phyloP scores from a whole-genome alignment of 2,797 vertebrate genomes.

The Phoeniculus purpureus region DNA sequence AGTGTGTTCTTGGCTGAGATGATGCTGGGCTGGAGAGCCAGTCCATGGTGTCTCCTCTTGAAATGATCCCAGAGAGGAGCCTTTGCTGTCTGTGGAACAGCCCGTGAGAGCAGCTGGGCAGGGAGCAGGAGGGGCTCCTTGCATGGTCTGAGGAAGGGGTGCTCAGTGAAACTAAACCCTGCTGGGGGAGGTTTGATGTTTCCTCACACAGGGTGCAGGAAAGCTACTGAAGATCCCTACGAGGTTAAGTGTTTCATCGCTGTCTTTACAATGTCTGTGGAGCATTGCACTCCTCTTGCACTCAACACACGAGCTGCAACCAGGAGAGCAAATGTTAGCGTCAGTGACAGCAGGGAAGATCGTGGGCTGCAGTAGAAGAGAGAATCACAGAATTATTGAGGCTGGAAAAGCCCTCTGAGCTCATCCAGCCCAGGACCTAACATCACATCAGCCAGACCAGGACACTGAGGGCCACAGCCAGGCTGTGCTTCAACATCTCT shows the following conservation, averaged over 20 bases:
- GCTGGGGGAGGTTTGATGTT: too few relatives aligned
- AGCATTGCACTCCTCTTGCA: background rate
- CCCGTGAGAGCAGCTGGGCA: background rate
- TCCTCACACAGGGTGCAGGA: background rate
- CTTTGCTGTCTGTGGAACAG: background rate
- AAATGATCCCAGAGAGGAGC: background rate
- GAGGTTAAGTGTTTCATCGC: background rate
- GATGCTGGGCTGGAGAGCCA: background rate
- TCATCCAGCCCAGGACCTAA: too few relatives aligned
- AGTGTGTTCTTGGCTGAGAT: background rate
- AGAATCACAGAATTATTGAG: background rate
- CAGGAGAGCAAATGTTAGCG: background rate
- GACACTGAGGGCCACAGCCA: too few relatives aligned
- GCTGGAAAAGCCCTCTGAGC: too few relatives aligned
- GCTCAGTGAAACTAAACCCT: background rate
- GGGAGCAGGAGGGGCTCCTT: background rate
- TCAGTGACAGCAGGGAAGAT: background rate
- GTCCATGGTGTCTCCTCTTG: background rate
- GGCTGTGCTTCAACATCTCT: too few relatives aligned
- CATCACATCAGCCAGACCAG: too few relatives aligned
- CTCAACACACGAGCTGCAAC: background rate
- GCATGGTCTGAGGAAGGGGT: background rate
- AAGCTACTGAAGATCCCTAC: background rate
- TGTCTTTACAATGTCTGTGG: background rate
- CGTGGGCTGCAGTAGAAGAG: background rate